Evolutionary conservation across 2,113 vertebrate genomes (phyloP).

Genomic region (Megaptera novaeangliae): DNA sequence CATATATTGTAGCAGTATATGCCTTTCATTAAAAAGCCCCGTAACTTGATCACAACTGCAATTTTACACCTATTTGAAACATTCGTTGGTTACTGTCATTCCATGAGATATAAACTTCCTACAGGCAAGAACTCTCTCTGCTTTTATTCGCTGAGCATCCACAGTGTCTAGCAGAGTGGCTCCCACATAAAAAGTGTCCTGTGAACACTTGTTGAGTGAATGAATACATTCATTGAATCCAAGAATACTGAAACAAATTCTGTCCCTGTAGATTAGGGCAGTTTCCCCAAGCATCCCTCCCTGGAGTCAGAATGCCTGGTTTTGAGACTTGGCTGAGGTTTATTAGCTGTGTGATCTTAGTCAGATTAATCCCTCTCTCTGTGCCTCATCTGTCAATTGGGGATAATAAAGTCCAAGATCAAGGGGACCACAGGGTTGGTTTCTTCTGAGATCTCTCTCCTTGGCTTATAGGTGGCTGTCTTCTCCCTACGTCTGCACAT

Average conservation of each 20-base stretch:
- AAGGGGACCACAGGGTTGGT: background rate
- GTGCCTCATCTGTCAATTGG: background rate
- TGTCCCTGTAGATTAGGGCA: background rate
- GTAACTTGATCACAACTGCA: background rate
- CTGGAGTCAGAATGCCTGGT: background rate
- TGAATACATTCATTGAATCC: background rate
- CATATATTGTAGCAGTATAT: background rate
- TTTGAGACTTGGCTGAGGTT: background rate
- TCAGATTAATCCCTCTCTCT: background rate
- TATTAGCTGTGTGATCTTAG: background rate
- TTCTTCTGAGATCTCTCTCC: background rate
- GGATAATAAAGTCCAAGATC: background rate
- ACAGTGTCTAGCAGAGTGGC: background rate
- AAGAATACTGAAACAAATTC: background rate
- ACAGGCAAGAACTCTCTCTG: background rate
- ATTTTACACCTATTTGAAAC: background rate
- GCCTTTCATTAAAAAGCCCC: background rate
- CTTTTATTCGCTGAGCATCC: background rate
- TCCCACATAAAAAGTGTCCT: background rate
- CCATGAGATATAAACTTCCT: background rate
- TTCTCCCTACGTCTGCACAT: background rate
- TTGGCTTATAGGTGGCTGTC: background rate
- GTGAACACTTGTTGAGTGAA: background rate
- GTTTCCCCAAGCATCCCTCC: background rate
- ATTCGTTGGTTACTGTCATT: background rate